Evolutionary conservation across 2,797 vertebrate genomes (phyloP), one percentile per base, ranked within the genome.

Genomic region (Eulemur rubriventer): DNA sequence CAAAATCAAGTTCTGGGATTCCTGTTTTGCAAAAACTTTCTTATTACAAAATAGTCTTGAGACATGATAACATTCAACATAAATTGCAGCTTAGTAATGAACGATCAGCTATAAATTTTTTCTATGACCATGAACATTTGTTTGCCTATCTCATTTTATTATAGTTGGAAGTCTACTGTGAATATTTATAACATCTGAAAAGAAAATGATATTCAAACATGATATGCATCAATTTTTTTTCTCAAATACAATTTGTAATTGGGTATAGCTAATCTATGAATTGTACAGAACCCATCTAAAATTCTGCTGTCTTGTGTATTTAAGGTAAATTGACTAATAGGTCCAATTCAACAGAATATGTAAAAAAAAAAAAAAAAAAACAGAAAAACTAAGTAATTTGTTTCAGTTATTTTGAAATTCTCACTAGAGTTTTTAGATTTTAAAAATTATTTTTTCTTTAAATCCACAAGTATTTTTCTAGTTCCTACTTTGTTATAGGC

Each of bases 321-420:
- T 82, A 87, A 93, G 80, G 24, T n/a, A 83, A 93, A 89, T 85
- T 70, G 35, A 95, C 10, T 52, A 30, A 20, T 26, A 6, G 72
- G 18, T 76, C 24, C 35, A 83, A 46, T 33, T 5, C 67, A 94
- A 70, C 3, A 33, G 24, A 96, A 86, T 93, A 28, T n/a, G 26
- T 30, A 43, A 43, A 43, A 43, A 79, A 52, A 89, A 89, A 81
- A 80, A 84, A 57, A 59, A 26, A 3, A 79, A 52, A 89, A n/a
- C n/a, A n/a, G n/a, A 86, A 78, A 84, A 80, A 0, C 6, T 52
- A 79, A 78, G 1, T 84, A 46, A 83, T 65, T 86, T 79, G 52
- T 76, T 93, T 65, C 28, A 89, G 55, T 85, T 81, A 43, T 33
- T 82, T 91, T 76, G 30, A 96, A 92, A 69, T 78, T 70, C 24